Evolutionary conservation across 2,888 invertebrate species (phyloP).

Genomic region (Geophilus truncorum): DNA sequence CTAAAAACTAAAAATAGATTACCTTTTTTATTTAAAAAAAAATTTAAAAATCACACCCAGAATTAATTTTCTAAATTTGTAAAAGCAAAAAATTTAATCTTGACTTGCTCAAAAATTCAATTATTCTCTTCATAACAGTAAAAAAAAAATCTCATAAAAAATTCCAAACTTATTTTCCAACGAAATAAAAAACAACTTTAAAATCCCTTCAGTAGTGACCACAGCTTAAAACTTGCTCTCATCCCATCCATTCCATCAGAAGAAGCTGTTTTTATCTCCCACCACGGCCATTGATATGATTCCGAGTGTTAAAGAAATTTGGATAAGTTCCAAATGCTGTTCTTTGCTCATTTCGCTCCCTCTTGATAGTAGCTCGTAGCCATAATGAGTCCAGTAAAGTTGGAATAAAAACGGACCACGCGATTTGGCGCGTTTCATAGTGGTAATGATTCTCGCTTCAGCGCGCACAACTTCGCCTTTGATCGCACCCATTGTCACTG

Average conservation of each 20-base stretch:
- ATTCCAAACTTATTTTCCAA: too few relatives aligned
- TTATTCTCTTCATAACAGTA: too few relatives aligned
- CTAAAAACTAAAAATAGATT: too few relatives aligned
- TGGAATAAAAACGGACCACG: slow-evolving; percentile 3
- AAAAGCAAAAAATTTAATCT: too few relatives aligned
- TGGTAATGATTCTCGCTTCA: background rate
- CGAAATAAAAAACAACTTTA: too few relatives aligned
- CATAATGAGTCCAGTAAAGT: background rate
- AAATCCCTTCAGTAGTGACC: too few relatives aligned
- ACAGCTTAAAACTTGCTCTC: background rate
- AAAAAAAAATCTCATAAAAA: too few relatives aligned
- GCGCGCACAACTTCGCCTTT: background rate
- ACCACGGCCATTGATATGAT: background rate
- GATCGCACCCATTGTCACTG: background rate
- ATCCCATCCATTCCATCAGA: background rate
- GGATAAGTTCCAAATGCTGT: background rate
- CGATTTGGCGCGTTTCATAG: background rate
- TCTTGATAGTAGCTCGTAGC: background rate
- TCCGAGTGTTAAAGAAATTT: background rate
- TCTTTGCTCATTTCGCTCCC: background rate
- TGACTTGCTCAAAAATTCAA: too few relatives aligned
- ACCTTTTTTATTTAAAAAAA: too few relatives aligned
- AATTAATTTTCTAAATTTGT: too few relatives aligned
- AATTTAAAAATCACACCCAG: too few relatives aligned
- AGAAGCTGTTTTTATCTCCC: background rate